Percentiles rank a stretch among this genome's conserved stretches.
Evolutionary conservation across 2,797 vertebrate species (phyloP).

Genomic region (Rhadinocentrus ornatus): DNA sequence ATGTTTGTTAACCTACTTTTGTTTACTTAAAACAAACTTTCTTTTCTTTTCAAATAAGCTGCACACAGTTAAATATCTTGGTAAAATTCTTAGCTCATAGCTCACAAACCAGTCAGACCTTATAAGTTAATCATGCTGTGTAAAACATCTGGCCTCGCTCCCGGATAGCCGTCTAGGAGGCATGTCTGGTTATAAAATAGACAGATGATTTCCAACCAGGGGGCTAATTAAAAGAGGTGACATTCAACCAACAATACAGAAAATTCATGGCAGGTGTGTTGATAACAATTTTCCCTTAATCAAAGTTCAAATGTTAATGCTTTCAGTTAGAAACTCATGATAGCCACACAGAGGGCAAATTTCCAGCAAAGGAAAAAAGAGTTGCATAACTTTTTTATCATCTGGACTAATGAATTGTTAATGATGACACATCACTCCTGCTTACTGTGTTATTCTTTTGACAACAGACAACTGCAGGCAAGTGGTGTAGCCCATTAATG

Average conservation of each 20-base stretch:
- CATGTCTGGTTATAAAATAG: constrained; percentile 36
- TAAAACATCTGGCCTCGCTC: constrained; percentile 58
- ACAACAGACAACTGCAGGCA: not conserved
- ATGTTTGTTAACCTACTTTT: not conserved
- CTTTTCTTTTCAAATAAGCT: not conserved
- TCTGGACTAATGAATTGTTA: constrained; percentile 1
- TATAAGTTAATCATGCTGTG: constrained; percentile 37
- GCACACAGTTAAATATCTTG: not conserved
- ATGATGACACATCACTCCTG: not conserved
- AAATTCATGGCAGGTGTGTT: constrained; percentile 28
- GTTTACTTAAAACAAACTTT: not conserved
- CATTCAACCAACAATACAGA: constrained; percentile 40
- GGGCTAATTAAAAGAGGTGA: constrained; percentile 61
- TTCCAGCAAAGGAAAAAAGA: constrained; percentile 3
- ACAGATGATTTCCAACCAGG: constrained; percentile 46
- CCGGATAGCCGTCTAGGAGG: constrained; percentile 40
- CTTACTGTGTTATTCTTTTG: constrained; percentile 10
- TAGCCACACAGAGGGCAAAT: constrained; percentile 2
- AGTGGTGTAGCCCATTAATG: not conserved
- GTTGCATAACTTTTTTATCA: constrained; percentile 16
- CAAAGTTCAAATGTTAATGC: constrained; percentile 31
- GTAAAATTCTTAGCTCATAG: constrained; percentile 1
- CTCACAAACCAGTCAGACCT: constrained; percentile 28
- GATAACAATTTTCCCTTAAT: constrained; percentile 25
- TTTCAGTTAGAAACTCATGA: constrained; percentile 17